Evolutionary conservation across 2,888 invertebrate species (phyloP).

Genomic region (Ashinkailepas kermadecensis): DNA sequence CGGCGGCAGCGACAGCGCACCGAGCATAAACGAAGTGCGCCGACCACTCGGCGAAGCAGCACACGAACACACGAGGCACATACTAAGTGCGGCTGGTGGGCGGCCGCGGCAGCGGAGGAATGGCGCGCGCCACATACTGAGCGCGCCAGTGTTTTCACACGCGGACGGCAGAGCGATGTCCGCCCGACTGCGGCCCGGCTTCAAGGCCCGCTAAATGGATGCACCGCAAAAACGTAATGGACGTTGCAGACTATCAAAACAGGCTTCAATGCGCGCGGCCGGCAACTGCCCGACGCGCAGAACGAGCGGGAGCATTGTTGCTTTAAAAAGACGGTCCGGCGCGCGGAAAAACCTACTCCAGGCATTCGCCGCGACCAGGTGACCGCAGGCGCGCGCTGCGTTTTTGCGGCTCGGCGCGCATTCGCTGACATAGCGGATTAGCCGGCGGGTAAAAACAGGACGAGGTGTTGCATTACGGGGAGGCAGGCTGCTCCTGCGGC

Average conservation of each 20-base stretch:
- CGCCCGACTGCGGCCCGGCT: background rate
- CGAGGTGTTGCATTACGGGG: background rate
- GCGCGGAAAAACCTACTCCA: background rate
- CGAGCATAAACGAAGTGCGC: too few species aligned
- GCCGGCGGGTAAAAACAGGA: background rate
- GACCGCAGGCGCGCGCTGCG: background rate
- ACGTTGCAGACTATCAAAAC: constrained; percentile 20
- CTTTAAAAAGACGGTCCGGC: background rate
- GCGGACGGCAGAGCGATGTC: background rate
- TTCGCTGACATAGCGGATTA: constrained; percentile 18
- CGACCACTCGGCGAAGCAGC: too few species aligned
- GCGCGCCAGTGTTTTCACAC: background rate
- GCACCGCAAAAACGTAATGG: constrained; percentile 7
- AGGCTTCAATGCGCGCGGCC: background rate
- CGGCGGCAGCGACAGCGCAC: too few species aligned
- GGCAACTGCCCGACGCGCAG: background rate
- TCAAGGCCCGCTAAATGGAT: background rate
- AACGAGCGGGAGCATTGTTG: constrained; percentile 6
- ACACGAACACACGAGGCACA: too few species aligned
- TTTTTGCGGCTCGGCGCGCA: background rate
- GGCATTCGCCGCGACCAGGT: background rate
- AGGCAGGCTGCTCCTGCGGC: background rate
- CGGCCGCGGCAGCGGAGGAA: background rate
- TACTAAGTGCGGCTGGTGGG: background rate
- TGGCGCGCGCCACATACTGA: background rate